These are phyloP conservation scores for Hecatera dysodea DNA, from an alignment of 2,888 invertebrate species.

Conservation along the genomic window DNA sequence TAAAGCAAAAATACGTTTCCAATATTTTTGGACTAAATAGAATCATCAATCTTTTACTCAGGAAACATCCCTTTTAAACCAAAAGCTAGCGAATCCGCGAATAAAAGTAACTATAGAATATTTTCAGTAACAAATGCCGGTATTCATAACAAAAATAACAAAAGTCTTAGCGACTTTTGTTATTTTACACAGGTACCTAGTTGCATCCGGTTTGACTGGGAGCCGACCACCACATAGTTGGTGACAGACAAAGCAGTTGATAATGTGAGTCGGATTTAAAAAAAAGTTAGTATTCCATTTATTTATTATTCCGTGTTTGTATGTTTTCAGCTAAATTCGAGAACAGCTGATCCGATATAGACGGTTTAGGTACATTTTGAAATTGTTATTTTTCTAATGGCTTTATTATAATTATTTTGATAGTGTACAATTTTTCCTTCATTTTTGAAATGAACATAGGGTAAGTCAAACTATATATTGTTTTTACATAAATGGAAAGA, in stretches of 20 bases:
- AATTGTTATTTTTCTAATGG: neutral
- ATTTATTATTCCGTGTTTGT: neutral
- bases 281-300: conserved; percentile 12
- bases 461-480: no score
- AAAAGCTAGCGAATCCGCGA: no score
- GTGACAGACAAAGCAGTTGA: neutral
- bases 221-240: neutral
- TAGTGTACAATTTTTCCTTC: conserved; percentile 12
- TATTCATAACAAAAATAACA: no score
- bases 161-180: no score
- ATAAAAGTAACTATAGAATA: no score
- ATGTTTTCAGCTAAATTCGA: conserved; percentile 35
- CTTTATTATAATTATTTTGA: conserved; percentile 18
- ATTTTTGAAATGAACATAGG: neutral
- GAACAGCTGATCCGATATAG: conserved; percentile 46
- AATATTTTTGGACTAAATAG: no score
- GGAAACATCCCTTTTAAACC: no score
- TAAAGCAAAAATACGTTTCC: no score
- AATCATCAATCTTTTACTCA: no score
- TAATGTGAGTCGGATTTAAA: neutral
- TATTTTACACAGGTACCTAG: no score
- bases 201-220: neutral
- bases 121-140: neutral
- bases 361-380: conserved; percentile 4
- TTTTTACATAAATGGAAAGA: neutral